Evolutionary conservation across 2,797 vertebrate species (phyloP), one percentile per base, ranked within the genome.

Genomic region (Anabas testudineus): DNA sequence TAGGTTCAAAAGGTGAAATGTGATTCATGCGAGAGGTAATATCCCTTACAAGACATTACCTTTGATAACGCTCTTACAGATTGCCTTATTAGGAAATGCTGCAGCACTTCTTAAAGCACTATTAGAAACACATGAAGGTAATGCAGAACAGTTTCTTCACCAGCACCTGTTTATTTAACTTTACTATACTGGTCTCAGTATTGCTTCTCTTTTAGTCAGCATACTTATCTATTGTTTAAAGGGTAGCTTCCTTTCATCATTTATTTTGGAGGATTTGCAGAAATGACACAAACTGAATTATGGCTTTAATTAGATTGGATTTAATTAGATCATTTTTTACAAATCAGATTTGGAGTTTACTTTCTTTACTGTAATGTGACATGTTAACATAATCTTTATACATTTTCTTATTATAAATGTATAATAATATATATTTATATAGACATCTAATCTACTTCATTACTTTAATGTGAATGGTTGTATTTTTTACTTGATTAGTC

Each of bases 51-150:
- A 62, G 73, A 56, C 34, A 7, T 0, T 14, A 48, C 9, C 22
- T 36, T 65, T 64, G 3, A 62, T 24, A 28, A 51, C 49, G 2
- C 56, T 36, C 45, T 63, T 21, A 12, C 36, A 64, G 18, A 68
- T 65, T 42, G 5, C 88, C 84, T 89, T 91, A 87, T 90, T 84
- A 88, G 84, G 84, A 54, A 75, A 60, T 66, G 32, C 22, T 56
- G 34, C 34, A 71, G 65, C 46, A 22, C 51, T 66, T 42, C 55
- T 37, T 42, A n/a, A n/a, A 76, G 58, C 24, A 18, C 21, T 16
- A 28, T 65, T 19, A 49, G 24, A n/a, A n/a, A n/a, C 36, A 62
- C 13, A 53, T 41, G 24, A 47, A 60, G 32, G 28, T 28, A 36
- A 19, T 12, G 10, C 21, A 56, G 24, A 0, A 21, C 24, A 51